Conservation (phyloP, 2,888 invertebrate genomes). For the Linyphia triangularis region DNA sequence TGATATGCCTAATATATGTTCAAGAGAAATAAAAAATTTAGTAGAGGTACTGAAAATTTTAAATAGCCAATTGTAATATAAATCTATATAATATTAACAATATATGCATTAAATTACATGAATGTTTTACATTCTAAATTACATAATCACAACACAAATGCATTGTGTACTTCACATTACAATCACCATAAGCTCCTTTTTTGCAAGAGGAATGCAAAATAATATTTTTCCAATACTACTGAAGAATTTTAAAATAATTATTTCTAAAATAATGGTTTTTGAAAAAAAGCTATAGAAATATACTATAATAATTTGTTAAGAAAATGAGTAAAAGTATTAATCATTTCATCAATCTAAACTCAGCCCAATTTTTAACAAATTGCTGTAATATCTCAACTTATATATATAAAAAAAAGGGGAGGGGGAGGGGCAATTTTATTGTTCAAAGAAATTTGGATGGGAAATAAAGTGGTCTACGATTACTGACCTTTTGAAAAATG, state of each 20-base stretch:
- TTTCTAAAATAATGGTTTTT: not conserved
- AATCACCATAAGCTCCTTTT: slow-evolving; percentile 55
- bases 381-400: no score
- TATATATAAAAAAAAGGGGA: no score
- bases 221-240: not conserved
- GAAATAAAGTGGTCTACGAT: no score
- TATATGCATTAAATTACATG: slow-evolving; percentile 54
- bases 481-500: no score
- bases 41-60: slow-evolving; percentile 3
- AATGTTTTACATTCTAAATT: slow-evolving; percentile 53
- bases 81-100: slow-evolving; percentile 67
- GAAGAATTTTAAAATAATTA: not conserved
- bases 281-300: no score
- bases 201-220: slow-evolving; percentile 47
- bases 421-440: no score
- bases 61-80: slow-evolving; percentile 27
- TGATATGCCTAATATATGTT: slow-evolving; percentile 8
- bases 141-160: slow-evolving; percentile 57
- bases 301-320: no score
- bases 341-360: no score
- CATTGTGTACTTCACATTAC: slow-evolving; percentile 39
- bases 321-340: no score
- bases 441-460: no score
- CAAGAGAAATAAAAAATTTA: slow-evolving; percentile 19
- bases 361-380: no score